Evolutionary conservation across 2,888 invertebrate species (phyloP), one percentile per base, ranked within the genome.

Genomic region (Ephialtes manifestator): DNA sequence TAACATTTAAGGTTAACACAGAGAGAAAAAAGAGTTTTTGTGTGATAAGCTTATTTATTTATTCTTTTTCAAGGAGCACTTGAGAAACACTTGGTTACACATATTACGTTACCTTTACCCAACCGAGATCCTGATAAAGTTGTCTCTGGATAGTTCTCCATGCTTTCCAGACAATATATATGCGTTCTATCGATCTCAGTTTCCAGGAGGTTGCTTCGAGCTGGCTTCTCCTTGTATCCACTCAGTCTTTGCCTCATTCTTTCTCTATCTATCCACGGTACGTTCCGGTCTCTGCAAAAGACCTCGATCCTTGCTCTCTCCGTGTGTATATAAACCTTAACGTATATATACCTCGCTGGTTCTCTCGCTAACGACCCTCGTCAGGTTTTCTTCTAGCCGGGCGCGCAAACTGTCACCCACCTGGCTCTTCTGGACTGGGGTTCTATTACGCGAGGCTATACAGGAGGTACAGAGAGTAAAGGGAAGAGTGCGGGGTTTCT

Each of bases 341-440:
- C 68, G 70, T 51, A 75, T 51, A 75, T 51, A 53, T 46, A 51
- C 46, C 28, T 72, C 20, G 15, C 70, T 28, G 43, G 60, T 74
- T 81, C 58, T 48, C 68, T 67, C 55, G 79, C 84, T 84, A 86
- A 87, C 84, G 84, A 85, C 81, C 86, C 83, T 86, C 84, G 79
- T 86, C 86, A 86, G 70, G 71, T 75, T 82, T 81, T 85, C 83
- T 75, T 83, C 81, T 79, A 79, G 78, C 74, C 70, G 53, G 39
- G 51, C 68, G 70, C 76, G 63, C 84, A 83, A 87, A 87, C 81
- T 87, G 86, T 85, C 86, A 86, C 76, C 83, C 86, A 86, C 75
- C 83, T 84, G 82, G 75, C 86, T 87, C 72, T 76, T 76, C 70
- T 63, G 35, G 60, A 67, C 79, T 65, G 63, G 78, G 71, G 48